Evolutionary conservation across 2,113 vertebrate genomes (phyloP), one percentile per base, ranked within the genome.

Genomic region (Apeltes quadracus): DNA sequence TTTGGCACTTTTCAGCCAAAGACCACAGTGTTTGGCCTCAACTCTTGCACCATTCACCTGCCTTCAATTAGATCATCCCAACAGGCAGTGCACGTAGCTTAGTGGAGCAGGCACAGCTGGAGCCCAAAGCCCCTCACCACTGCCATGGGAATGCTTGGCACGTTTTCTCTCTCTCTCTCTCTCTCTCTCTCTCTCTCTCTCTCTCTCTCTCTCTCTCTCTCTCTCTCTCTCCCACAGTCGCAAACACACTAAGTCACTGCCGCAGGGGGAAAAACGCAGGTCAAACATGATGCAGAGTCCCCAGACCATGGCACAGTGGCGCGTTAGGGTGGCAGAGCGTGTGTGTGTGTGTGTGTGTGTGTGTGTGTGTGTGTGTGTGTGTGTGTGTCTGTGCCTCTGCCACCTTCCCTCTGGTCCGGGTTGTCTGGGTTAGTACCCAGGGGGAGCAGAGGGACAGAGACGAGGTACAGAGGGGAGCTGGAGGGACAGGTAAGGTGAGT

Each of bases 271-370:
- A 64, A 78, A 77, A 78, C 58, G 72, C 70, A 83, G 88, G 88
- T 88, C 81, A 89, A 76, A 89, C 72, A 84, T 81, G 78, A 89
- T 23, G 22, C 76, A 78, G 58, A 68, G 69, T 86, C 83, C 85
- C 79, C 66, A 79, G 69, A 79, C 67, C 41, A 36, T 15, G 18
- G 58, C 77, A 63, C 48, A 63, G 50, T 67, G 61, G 66, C 32
- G 23, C 58, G 72, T 79, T 57, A 13, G 57, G 46, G 44, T 51
- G 48, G 44, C 74, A 54, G 34, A 32, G 39, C 43, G 6, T 61
- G 44, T 55, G 69, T 32, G 16, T 41, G 39, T 32, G 39, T 54
- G 44, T 39, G 22, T 22, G 27, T 38, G 25, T 34, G 36, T 53
- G 54, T 36, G 20, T 20, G 50, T 51, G 32, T 53, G 2, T n/a